Evolutionary conservation across 1,140 invertebrate genomes (phyloP), one percentile per base, ranked within the genome.

Genomic region (Chionoecetes opilio): DNA sequence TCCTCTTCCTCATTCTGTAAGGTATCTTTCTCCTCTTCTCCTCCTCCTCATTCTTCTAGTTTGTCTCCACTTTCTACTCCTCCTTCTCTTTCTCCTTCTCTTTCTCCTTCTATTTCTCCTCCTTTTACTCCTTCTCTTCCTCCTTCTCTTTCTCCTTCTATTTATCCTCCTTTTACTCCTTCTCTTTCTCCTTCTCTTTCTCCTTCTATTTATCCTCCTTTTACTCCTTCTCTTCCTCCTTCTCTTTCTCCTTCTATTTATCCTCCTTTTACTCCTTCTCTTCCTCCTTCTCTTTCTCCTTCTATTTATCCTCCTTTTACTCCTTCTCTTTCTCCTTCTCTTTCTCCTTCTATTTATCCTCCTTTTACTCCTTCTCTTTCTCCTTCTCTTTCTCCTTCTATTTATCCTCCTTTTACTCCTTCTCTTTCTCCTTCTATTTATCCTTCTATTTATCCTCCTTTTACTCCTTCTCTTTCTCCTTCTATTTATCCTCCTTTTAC

Each of bases 151-250:
- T 34, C 32, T 6, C 26, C 5, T 85, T 26, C 32, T 34, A 5
- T 26, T 85, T 26, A 9, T 34, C 26, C 26, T 85, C 82, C 82
- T 85, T 34, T 26, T 34, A 8, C 5, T 85, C 26, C 32, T 34
- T 85, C 82, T 85, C 82, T 26, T 34, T 26, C 5, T 85, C 82
- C 32, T 34, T 85, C 5, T 85, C 82, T 26, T 34, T 85, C 26
- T 85, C 82, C 26, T 26, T 85, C 82, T 85, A n/a, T n/a, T n/a
- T n/a, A n/a, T n/a, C n/a, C 82, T 29, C 32, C 82, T 85, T 34
- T 5, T 26, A 31, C 5, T 85, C 5, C 32, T 26, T 26, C n/a
- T n/a, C n/a, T n/a, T 26, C 32, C 82, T 85, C 5, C 32, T 34
- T 85, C 82, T 85, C 82, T 85, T 34, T 85, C 82, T 8, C 26